Conservation (phyloP, 1,140 invertebrate species). For the Oscheius sp. region DNA sequence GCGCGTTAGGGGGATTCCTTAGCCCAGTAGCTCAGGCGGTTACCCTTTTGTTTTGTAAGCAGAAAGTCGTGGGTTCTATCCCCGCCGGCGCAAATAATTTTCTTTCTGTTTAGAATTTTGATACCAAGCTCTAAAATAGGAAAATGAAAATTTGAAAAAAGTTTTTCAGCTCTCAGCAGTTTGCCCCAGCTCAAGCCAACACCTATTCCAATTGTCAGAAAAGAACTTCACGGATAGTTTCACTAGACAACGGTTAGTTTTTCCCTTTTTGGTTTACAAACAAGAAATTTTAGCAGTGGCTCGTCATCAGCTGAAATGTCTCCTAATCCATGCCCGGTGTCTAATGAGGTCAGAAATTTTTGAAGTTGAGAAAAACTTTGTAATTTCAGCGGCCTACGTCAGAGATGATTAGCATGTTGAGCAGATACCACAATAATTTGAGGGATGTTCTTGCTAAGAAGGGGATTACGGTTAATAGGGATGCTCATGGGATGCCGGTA, state of each 20-base stretch:
- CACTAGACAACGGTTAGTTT: not conserved
- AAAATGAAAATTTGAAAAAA: too few relatives aligned
- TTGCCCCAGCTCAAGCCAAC: not conserved
- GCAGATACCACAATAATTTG: not conserved
- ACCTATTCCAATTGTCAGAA: not conserved
- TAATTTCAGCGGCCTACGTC: not conserved
- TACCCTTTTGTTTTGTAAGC: too few relatives aligned
- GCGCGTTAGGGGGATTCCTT: too few relatives aligned
- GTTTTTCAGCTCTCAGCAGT: too few relatives aligned
- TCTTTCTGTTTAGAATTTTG: too few relatives aligned
- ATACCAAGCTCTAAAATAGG: too few relatives aligned
- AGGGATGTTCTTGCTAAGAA: not conserved
- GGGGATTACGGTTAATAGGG: not conserved
- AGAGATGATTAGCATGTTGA: not conserved
- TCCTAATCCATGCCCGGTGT: not conserved
- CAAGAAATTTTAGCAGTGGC: too few relatives aligned
- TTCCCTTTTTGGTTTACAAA: too few relatives aligned
- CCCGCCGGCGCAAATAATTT: too few relatives aligned
- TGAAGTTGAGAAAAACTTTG: not conserved
- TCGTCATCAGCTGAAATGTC: too few relatives aligned
- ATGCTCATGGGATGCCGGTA: slow-evolving; percentile 1
- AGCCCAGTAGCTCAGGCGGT: too few relatives aligned
- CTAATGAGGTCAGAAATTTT: not conserved
- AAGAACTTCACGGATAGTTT: not conserved
- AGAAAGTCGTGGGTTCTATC: too few relatives aligned